A percentile compares a stretch with the other conserved stretches of the same genome.
These are phyloP conservation scores for Belgica antarctica DNA, from an alignment of 2,888 invertebrate species.

Conservation along the genomic window DNA sequence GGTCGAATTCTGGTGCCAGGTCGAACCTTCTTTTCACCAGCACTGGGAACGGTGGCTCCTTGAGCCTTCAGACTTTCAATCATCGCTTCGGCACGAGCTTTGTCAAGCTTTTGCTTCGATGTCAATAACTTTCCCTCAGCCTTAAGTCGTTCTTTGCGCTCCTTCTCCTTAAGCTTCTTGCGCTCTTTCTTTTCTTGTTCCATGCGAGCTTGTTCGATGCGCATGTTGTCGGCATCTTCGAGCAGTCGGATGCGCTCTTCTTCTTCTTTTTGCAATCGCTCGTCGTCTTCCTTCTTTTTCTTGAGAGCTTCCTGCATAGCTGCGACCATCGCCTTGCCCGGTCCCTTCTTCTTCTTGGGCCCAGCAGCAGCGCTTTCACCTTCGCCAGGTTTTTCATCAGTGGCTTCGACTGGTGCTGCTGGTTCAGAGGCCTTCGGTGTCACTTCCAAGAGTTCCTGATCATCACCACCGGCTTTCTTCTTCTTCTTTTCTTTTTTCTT, in stretches of 20 bases:
- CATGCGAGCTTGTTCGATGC: conserved; percentile 70
- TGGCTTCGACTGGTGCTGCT: neutral
- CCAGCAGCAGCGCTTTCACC: conserved; percentile 46
- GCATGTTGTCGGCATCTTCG: conserved; percentile 71
- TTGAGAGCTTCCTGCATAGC: conserved; percentile 91
- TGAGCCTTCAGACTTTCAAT: conserved; percentile 85
- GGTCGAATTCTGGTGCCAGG: conserved; percentile 74
- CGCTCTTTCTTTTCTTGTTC: conserved; percentile 86
- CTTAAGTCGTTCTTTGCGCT: conserved; percentile 86
- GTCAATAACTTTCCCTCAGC: conserved; percentile 95
- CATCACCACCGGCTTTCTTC: conserved; percentile 70
- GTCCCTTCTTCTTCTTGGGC: conserved; percentile 64
- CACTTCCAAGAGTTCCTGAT: conserved; percentile 51
- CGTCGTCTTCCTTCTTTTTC: conserved; percentile 86
- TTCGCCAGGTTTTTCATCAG: conserved; percentile 51
- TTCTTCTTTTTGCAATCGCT: conserved; percentile 68
- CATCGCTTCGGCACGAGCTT: conserved; percentile 83
- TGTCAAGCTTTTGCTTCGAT: conserved; percentile 88
- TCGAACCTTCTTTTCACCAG: conserved; percentile 63
- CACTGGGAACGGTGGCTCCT: conserved; percentile 77
- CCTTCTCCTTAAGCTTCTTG: conserved; percentile 89
- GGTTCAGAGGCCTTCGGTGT: neutral
- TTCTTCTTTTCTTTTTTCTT: conserved; percentile 89
- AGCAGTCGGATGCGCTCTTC: conserved; percentile 74
- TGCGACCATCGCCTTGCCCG: conserved; percentile 80